Percentiles rank a stretch among this genome's conserved stretches.
Evolutionary conservation across 2,888 invertebrate species (phyloP).

Genomic region (Eudasyphora cyanicolor): DNA sequence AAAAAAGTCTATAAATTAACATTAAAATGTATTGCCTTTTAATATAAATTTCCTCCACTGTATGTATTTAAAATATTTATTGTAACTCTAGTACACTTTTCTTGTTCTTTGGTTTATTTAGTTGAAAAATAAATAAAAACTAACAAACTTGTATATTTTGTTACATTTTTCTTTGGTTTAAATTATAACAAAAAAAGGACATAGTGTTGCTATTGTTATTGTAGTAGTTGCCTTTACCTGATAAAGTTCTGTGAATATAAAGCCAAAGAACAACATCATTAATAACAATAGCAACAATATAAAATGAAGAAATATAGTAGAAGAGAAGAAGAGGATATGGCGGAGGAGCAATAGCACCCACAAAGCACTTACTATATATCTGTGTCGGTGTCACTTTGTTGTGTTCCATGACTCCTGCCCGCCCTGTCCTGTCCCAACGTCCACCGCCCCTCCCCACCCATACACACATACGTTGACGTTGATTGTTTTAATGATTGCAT

Average conservation of each 20-base stretch:
- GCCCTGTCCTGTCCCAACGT: background rate
- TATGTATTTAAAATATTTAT: no score
- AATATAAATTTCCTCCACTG: no score
- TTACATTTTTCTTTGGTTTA: background rate
- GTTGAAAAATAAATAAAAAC: background rate
- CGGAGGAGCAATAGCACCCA: background rate
- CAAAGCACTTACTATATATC: background rate
- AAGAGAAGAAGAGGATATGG: background rate
- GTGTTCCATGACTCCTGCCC: background rate
- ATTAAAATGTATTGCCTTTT: no score
- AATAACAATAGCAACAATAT: slow-evolving; percentile 17
- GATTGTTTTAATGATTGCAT: slow-evolving; percentile 39
- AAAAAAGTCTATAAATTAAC: no score
- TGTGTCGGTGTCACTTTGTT: background rate
- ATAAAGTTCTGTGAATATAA: no score
- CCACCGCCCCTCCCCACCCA: no score
- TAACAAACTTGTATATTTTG: background rate
- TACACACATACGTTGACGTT: background rate
- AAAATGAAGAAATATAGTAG: no score
- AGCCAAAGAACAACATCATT: slow-evolving; percentile 9
- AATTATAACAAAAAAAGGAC: background rate
- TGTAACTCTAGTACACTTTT: no score
- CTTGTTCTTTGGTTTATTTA: background rate
- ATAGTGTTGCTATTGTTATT: background rate
- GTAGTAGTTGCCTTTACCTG: no score